These are phyloP conservation scores for Galerucella pusilla DNA, from an alignment of 2,888 invertebrate genomes.

Conservation along the genomic window DNA sequence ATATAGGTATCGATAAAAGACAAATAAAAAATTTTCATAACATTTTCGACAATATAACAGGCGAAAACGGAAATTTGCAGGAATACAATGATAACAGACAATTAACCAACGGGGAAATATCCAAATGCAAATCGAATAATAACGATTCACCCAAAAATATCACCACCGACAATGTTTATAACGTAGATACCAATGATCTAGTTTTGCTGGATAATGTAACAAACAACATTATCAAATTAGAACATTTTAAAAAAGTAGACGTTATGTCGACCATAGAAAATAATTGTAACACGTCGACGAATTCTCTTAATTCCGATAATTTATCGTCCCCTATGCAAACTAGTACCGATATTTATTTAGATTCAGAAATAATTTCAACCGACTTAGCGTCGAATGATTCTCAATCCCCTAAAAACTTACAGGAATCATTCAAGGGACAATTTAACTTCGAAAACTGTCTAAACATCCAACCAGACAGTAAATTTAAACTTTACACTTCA, in stretches of 20 bases:
- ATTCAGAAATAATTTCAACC: slow-evolving; percentile 64
- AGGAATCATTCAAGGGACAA: slow-evolving; percentile 44
- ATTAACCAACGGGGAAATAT: slow-evolving; percentile 12
- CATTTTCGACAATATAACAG: slow-evolving; percentile 42
- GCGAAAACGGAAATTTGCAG: slow-evolving; percentile 43
- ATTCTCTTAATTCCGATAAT: slow-evolving; percentile 65
- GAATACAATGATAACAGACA: slow-evolving; percentile 38
- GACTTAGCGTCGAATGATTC: slow-evolving; percentile 64
- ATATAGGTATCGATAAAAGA: slow-evolving; percentile 30
- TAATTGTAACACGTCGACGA: slow-evolving; percentile 63
- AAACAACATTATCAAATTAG: slow-evolving; percentile 57
- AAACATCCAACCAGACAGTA: slow-evolving; percentile 10
- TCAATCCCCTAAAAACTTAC: slow-evolving; percentile 63
- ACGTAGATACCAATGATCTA: slow-evolving; percentile 53
- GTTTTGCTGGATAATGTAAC: slow-evolving; percentile 57
- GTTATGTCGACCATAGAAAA: slow-evolving; percentile 53
- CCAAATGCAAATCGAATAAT: slow-evolving; percentile 46
- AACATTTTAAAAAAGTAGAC: slow-evolving; percentile 56
- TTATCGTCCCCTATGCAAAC: slow-evolving; percentile 67
- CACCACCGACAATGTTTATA: slow-evolving; percentile 43
- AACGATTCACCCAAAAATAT: slow-evolving; percentile 44
- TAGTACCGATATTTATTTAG: slow-evolving; percentile 65
- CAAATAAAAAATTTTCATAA: slow-evolving; percentile 28
- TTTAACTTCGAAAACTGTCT: slow-evolving; percentile 45
- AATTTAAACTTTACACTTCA: slow-evolving; percentile 51